Evolutionary conservation across 2,113 vertebrate genomes (phyloP).

Genomic region (Romanogobio albipinnatus): DNA sequence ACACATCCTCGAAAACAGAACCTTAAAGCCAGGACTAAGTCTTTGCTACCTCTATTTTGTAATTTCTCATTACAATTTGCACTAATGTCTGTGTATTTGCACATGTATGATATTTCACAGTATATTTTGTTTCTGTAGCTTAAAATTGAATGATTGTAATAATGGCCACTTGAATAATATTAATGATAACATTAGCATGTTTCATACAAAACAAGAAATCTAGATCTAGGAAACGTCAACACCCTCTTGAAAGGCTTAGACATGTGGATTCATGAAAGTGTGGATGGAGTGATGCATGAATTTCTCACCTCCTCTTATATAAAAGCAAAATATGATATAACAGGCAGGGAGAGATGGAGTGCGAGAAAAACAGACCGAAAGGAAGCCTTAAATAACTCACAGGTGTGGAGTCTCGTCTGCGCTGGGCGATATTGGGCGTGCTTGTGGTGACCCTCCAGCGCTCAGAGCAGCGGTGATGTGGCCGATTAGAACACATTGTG

Average conservation of each 20-base stretch:
- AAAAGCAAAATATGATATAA: neutral
- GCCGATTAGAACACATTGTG: constrained; percentile 82
- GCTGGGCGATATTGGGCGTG: constrained; percentile 83
- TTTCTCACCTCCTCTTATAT: constrained; percentile 77
- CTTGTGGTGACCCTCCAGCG: constrained; percentile 80
- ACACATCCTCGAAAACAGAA: neutral
- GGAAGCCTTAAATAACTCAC: constrained; percentile 71
- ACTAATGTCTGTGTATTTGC: neutral
- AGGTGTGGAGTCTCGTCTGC: constrained; percentile 79
- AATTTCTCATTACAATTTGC: neutral
- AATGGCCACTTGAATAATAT: neutral
- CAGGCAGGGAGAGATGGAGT: neutral
- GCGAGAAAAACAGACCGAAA: neutral
- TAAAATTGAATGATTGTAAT: neutral
- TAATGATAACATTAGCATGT: neutral
- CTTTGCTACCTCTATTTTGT: neutral
- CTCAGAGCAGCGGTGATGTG: constrained; percentile 84
- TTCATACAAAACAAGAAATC: neutral
- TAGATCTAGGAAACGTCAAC: too few relatives aligned
- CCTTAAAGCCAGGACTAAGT: neutral
- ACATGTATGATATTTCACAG: neutral
- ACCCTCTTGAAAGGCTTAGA: too few relatives aligned
- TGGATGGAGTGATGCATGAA: neutral
- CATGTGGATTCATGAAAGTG: neutral
- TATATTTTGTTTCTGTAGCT: neutral